Evolutionary conservation across 2,113 vertebrate species (phyloP).

Genomic region (Trinectes maculatus): DNA sequence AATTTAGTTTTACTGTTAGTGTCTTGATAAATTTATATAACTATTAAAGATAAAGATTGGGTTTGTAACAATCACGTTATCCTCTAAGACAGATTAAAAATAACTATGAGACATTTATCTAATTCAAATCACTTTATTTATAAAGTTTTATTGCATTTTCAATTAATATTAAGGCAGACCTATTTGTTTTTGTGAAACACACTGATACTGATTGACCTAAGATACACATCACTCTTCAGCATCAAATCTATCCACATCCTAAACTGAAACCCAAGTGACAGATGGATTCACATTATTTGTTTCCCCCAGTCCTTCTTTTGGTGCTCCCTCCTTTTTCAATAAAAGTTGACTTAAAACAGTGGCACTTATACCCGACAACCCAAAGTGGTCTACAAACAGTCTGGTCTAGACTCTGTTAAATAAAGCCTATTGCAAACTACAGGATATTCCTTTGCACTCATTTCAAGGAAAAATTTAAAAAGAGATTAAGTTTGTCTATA

Average conservation of each 20-base stretch:
- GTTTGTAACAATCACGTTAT: too few species aligned
- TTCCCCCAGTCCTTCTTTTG: conserved; percentile 2
- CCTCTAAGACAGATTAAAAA: neutral
- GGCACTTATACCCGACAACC: conserved; percentile 58
- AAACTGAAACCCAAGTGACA: conserved; percentile 22
- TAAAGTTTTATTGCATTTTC: conserved; percentile 63
- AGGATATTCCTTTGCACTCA: conserved; percentile 60
- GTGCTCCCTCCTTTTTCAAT: conserved; percentile 24
- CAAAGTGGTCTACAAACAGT: conserved; percentile 66
- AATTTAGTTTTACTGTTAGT: too few species aligned
- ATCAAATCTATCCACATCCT: conserved; percentile 17
- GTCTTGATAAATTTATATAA: too few species aligned
- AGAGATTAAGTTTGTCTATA: conserved; percentile 68
- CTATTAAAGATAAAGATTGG: too few species aligned
- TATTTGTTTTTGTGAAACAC: conserved; percentile 61
- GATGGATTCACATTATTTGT: conserved; percentile 51
- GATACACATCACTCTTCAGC: conserved; percentile 32
- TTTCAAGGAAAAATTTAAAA: conserved; percentile 49
- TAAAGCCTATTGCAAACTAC: conserved; percentile 73
- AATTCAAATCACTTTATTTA: conserved; percentile 74
- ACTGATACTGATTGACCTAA: conserved; percentile 37
- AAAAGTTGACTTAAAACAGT: conserved; percentile 57
- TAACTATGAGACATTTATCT: conserved; percentile 8
- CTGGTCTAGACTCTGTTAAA: conserved; percentile 73
- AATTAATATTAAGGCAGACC: conserved; percentile 59